Conservation (phyloP, 2,888 invertebrate genomes). For the Rhingia campestris region DNA sequence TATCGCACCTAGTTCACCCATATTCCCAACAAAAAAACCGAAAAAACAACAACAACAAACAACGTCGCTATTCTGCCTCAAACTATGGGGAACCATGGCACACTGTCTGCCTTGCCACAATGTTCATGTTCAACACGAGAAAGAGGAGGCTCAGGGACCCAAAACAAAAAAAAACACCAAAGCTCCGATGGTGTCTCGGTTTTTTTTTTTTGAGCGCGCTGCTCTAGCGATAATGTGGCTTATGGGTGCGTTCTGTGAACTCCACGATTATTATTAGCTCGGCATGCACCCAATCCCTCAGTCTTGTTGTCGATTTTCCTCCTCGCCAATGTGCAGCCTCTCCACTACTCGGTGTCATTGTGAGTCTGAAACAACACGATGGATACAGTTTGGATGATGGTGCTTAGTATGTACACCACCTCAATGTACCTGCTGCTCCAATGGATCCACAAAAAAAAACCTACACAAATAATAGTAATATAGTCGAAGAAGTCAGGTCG, state of each 20-base stretch:
- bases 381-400: constrained; percentile 52
- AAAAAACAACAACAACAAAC: constrained; percentile 28
- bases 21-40: constrained; percentile 27
- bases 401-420: constrained; percentile 55
- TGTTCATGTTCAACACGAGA: constrained; percentile 42
- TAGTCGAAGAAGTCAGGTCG: constrained; percentile 73
- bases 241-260: constrained; percentile 83
- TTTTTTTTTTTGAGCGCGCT: constrained; percentile 25
- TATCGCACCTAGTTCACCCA: constrained; percentile 73
- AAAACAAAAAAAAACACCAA: background rate
- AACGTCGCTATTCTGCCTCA: constrained; percentile 22
- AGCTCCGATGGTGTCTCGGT: constrained; percentile 22
- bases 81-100: constrained; percentile 46
- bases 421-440: constrained; percentile 64
- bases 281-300: constrained; percentile 73
- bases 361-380: constrained; percentile 34
- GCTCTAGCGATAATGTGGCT: constrained; percentile 76
- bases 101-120: constrained; percentile 1
- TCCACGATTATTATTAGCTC: constrained; percentile 82
- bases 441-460: constrained; percentile 27
- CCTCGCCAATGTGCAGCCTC: too few species aligned
- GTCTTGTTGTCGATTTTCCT: constrained; percentile 67
- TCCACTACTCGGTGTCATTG: constrained; percentile 23
- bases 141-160: constrained; percentile 54
- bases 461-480: constrained; percentile 72